Evolutionary conservation across 1,140 invertebrate species (phyloP).

Genomic region (Argopecten irradians): DNA sequence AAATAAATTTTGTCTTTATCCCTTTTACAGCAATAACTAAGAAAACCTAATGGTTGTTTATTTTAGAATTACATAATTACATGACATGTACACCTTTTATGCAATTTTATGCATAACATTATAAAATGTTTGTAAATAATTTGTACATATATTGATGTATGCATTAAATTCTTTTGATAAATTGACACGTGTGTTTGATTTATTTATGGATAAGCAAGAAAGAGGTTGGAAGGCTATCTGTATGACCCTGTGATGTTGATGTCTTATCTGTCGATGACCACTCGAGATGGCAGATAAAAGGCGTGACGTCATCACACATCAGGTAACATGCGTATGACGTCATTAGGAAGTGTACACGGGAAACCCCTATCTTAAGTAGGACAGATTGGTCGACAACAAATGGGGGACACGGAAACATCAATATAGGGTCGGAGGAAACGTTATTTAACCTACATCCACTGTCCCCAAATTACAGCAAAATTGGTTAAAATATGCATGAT

Average conservation of each 20-base stretch:
- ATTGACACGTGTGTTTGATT: not conserved
- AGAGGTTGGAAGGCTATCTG: not conserved
- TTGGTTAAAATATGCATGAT: too few species aligned
- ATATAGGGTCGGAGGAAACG: not conserved
- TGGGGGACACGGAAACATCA: not conserved
- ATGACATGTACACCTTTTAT: not conserved
- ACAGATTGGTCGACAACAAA: not conserved
- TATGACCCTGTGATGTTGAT: not conserved
- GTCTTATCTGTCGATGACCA: not conserved
- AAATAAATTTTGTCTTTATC: not conserved
- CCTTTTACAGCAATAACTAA: not conserved
- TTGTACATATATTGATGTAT: slow-evolving; percentile 2
- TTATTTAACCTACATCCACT: not conserved
- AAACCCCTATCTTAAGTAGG: slow-evolving; percentile 16
- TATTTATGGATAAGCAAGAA: not conserved
- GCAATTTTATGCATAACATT: not conserved
- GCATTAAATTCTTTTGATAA: slow-evolving; percentile 23
- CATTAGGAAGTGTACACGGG: slow-evolving; percentile 20
- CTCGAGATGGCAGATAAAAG: not conserved
- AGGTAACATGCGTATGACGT: not conserved
- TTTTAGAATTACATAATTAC: not conserved
- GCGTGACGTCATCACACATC: not conserved
- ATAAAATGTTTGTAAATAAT: not conserved
- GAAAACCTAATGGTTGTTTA: not conserved
- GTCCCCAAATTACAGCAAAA: too few species aligned